Base-by-base conservation (phyloP, 2,888 invertebrate species). In the Pherbina coryleti region DNA sequence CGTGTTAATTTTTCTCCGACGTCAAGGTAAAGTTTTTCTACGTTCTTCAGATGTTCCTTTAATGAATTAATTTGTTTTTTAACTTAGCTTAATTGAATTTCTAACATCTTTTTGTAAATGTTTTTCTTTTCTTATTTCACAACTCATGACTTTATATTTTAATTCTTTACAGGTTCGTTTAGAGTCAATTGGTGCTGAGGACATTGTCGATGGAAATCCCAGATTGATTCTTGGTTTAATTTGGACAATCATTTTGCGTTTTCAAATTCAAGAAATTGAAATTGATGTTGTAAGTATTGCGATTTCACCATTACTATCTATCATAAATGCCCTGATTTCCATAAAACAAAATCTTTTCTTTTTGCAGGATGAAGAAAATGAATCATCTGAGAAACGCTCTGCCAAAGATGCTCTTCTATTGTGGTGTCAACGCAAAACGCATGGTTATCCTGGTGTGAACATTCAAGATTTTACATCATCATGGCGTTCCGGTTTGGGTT, bases 361-460 rank as follows among this genome's bases (percentile, higher is more conserved):
- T 85, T 84, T 51, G 2, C 84, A 96, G 96, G 97, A 97, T 88
- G 97, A 98, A 91, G 97, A 97, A 87, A 97, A 97, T 88, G 98
- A 96, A 89, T 97, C 97, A 82, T 97, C 97, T 37, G 98, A 99
- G 91, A 98, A 98, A 92, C 97, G 97, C 90, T 98, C 98, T 1
- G 99, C 99, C 83, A 99, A 99, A 92, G 99, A 99, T 91, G 99
- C 99, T 5, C 91, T 99, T 80, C 92, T 99, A 71, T 92, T 99
- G 83, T 99, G 99, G 99, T 99, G 99, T 88, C 99, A 99, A 91
- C 93, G 98, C 75, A 99, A 98, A 91, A 99, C 99, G 0, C 95
- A 95, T 86, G 98, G 98, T 83, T 99, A 98, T 91, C 93, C 94
- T 71, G 95, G 95, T 77, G 97, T 97, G 57, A 94, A 95, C 85